phyloP scores from a whole-genome alignment of 2,888 invertebrate species.

The Hyles lineata region DNA sequence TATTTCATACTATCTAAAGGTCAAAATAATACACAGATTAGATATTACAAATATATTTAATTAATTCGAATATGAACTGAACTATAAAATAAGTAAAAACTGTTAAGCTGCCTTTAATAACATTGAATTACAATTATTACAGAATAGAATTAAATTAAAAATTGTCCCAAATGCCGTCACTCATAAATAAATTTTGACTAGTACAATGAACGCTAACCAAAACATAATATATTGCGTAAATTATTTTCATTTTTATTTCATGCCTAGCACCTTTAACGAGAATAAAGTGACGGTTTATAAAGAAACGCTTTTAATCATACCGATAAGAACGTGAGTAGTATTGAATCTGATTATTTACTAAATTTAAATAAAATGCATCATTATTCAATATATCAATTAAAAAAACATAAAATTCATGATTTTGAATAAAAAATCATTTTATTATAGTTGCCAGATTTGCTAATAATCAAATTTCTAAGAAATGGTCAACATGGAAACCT shows the following conservation, averaged over 20 bases:
- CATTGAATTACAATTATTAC: slow-evolving; percentile 60
- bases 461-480: no score
- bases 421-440: neutral
- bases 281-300: slow-evolving; percentile 43
- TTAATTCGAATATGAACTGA: slow-evolving; percentile 74
- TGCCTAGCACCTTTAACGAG: slow-evolving; percentile 70
- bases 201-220: slow-evolving; percentile 62
- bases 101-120: slow-evolving; percentile 72
- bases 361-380: neutral
- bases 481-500: no score
- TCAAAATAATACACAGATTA: slow-evolving; percentile 55
- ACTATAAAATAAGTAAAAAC: slow-evolving; percentile 74
- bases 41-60: slow-evolving; percentile 83
- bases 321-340: neutral
- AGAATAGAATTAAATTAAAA: slow-evolving; percentile 53
- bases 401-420: neutral
- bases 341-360: neutral
- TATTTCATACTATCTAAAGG: neutral
- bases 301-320: neutral
- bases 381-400: neutral
- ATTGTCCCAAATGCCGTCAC: slow-evolving; percentile 59
- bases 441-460: no score
- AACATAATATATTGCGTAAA: slow-evolving; percentile 42
- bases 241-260: slow-evolving; percentile 30
- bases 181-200: slow-evolving; percentile 78